phyloP scores from a whole-genome alignment of 2,888 invertebrate genomes.

The Stenichneumon culpator region DNA sequence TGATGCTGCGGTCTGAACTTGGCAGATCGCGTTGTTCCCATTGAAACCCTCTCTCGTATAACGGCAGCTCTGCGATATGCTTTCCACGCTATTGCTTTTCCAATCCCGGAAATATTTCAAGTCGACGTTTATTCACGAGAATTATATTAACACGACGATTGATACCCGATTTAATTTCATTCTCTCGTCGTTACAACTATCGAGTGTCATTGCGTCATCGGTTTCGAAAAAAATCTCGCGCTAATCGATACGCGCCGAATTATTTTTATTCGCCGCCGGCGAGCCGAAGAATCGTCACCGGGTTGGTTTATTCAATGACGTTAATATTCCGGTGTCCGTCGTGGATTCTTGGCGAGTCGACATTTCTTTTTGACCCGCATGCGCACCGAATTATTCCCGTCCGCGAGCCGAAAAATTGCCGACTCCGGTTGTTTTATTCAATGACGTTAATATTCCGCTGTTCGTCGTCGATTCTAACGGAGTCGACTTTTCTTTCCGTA shows the following conservation, averaged over 20 bases:
- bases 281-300: not conserved
- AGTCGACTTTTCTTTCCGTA: not conserved
- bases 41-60: conserved; percentile 46
- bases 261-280: not conserved
- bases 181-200: not conserved
- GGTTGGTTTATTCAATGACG: not conserved
- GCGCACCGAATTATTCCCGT: not conserved
- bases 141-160: conserved; percentile 15
- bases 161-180: conserved; percentile 23
- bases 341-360: not conserved
- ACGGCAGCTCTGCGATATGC: conserved; percentile 8
- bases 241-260: not conserved
- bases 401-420: not conserved
- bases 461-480: not conserved
- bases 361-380: not conserved
- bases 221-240: not conserved
- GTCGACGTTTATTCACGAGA: conserved; percentile 33
- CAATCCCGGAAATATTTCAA: conserved; percentile 37
- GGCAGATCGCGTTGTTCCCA: conserved; percentile 65
- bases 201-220: not conserved
- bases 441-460: not conserved
- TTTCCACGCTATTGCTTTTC: conserved; percentile 24
- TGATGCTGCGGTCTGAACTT: conserved; percentile 67
- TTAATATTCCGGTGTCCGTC: not conserved
- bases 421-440: not conserved